Evolutionary conservation across 2,888 invertebrate genomes (phyloP).

Genomic region (Amaurobius ferox): DNA sequence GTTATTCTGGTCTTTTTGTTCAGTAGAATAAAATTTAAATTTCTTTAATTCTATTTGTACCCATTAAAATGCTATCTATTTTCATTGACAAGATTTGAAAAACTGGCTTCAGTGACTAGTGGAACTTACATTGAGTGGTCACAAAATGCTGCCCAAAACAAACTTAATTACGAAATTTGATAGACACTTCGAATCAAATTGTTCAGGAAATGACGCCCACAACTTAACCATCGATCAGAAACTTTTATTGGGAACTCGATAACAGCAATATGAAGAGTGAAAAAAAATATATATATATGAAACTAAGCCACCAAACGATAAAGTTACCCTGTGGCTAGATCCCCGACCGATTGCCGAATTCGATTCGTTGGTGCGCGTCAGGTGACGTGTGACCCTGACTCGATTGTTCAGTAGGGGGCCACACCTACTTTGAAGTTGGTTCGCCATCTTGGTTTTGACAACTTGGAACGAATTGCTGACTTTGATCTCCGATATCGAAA

Average conservation of each 20-base stretch:
- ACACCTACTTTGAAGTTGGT: slow-evolving; percentile 7
- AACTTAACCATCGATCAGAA: slow-evolving; percentile 26
- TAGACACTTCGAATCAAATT: not conserved
- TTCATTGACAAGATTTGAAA: no score
- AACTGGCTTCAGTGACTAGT: no score
- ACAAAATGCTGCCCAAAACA: not conserved
- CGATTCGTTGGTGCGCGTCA: slow-evolving; percentile 51
- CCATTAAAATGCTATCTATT: no score
- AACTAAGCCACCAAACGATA: not conserved
- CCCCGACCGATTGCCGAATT: not conserved
- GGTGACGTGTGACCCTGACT: slow-evolving; percentile 50
- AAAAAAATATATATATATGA: not conserved
- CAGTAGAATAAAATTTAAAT: no score
- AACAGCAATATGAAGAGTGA: slow-evolving; percentile 20
- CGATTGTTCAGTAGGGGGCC: slow-evolving; percentile 1
- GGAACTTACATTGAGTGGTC: no score
- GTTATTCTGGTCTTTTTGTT: no score
- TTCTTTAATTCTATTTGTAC: no score
- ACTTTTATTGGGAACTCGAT: slow-evolving; percentile 32
- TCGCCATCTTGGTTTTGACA: slow-evolving; percentile 20
- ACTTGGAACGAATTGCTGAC: slow-evolving; percentile 44
- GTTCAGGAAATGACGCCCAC: slow-evolving; percentile 36
- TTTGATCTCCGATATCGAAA: slow-evolving; percentile 8
- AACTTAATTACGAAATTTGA: slow-evolving; percentile 23
- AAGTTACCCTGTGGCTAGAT: slow-evolving; percentile 13